Evolutionary conservation across 2,888 invertebrate species (phyloP), one percentile per base, ranked within the genome.

Genomic region (Anorthoa munda): DNA sequence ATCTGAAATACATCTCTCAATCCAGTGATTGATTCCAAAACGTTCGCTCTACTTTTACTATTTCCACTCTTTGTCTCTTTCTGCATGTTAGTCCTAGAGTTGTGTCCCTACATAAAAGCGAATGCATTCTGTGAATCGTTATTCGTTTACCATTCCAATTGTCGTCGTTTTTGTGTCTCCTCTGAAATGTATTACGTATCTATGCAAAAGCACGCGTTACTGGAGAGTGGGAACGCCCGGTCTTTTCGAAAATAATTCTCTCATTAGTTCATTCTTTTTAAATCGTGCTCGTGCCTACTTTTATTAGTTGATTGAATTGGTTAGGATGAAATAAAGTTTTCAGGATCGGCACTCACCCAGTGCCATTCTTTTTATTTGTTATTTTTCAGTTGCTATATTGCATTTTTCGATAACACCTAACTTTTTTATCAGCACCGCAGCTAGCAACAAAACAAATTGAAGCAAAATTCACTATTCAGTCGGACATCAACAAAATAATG

Each of bases 101-200:
- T 46, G 23, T 64, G 31, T 50, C 13, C n/a, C 18, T 53, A 26
- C 26, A 26, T 26, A 53, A 39, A 46, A 45, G 58, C 67, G 79
- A 68, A 72, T 72, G 83, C 64, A 66, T 61, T 65, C 21, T 53
- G 59, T 56, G 39, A 71, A 55, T 64, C 58, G 5, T 23, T 72
- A 59, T 69, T 65, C 31, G 21, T 64, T 66, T 51, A 26, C 45
- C 39, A 55, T 13, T 56, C 12, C 17, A 45, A 9, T 15, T 56
- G 21, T 31, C 3, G 23, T 66, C 15, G 7, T 45, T 53, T 31
- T 53, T 53, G 21, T 17, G 9, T 31, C 9, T 55, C 18, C 15
- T 13, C 21, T 46, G 58, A 46, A 69, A 61, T 79, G 21, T 56
- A 48, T 69, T 51, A 66, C 64, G 53, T 66, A 50, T 56, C 61